Base-by-base conservation (phyloP, 1,140 invertebrate species). In the Vanessa atalanta region DNA sequence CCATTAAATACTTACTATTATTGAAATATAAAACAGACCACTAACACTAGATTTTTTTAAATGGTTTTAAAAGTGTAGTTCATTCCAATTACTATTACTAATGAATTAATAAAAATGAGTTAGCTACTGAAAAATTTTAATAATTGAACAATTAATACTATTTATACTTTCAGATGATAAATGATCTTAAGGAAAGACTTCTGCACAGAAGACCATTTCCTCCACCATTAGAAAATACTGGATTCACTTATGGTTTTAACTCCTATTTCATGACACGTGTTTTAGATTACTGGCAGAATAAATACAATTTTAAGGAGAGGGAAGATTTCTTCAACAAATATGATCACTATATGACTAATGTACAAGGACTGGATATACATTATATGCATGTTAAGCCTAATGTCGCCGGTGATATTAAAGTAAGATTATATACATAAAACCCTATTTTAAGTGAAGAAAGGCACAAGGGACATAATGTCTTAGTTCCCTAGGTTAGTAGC, bases 311-410 rank as follows among this genome's bases (percentile, higher is more conserved):
- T 95, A 92, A 87, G 68, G 88, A 95, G 76, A 93, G 96, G 47
- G 95, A 97, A 87, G 83, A 87, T 3, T 94, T 92, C 67, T 85
- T 98, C 8, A 98, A 97, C 82, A 87, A 94, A 73, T 96, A 95
- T 79, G 94, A 95, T 1, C 97, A 97, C 74, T 98, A 94, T 85
- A 95, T 94, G 69, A 95, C 95, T 0, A 94, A 97, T 48, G 94
- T 97, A 81, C 96, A 94, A 91, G 96, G 94, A 8, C 57, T 93
- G 61, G 90, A 93, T 76, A 86, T 93, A 23, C 92, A 93, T 78
- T 93, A 79, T 72, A 79, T 93, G 43, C 88, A 89, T 81, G 90
- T 93, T 0, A 89, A 87, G 61, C 92, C 91, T 15, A 79, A 85
- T 43, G 72, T 81, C 3, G 6, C 73, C 20, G 8, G 55, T 26